Evolutionary conservation across 2,888 invertebrate genomes (phyloP).

Genomic region (Xanthostigma xanthostigma): DNA sequence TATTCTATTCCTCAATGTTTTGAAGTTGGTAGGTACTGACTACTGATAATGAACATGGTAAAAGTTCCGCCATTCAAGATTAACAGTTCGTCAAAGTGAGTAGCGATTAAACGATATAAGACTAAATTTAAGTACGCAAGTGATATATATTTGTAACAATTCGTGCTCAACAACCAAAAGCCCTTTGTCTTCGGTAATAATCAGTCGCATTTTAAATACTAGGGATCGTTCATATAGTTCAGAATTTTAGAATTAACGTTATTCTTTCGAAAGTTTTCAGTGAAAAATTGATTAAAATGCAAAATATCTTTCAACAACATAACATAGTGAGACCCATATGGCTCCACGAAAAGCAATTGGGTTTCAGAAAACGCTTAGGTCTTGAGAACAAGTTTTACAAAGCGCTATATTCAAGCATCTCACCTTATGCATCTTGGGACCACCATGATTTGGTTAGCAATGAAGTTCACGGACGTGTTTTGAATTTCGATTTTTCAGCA

Average conservation of each 20-base stretch:
- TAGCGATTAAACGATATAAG: no score
- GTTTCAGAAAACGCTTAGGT: slow-evolving; percentile 40
- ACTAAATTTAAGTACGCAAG: no score
- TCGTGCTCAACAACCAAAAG: no score
- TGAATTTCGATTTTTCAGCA: slow-evolving; percentile 79
- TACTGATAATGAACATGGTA: no score
- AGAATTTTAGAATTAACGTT: not conserved
- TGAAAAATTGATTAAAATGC: not conserved
- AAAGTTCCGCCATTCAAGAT: no score
- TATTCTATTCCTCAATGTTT: no score
- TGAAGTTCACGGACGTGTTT: slow-evolving; percentile 55
- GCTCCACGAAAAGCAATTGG: slow-evolving; percentile 45
- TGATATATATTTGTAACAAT: no score
- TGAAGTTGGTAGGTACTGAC: no score
- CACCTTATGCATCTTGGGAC: slow-evolving; percentile 52
- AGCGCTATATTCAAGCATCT: slow-evolving; percentile 51
- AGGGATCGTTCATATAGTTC: no score
- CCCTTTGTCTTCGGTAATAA: no score
- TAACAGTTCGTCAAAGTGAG: no score
- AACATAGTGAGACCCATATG: slow-evolving; percentile 25
- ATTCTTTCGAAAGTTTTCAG: not conserved
- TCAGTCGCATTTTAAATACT: no score
- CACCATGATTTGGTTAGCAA: slow-evolving; percentile 10
- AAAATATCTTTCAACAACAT: not conserved
- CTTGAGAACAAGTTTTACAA: slow-evolving; percentile 46